Evolutionary conservation across 2,797 vertebrate species (phyloP).

Genomic region (Meda fulgida): DNA sequence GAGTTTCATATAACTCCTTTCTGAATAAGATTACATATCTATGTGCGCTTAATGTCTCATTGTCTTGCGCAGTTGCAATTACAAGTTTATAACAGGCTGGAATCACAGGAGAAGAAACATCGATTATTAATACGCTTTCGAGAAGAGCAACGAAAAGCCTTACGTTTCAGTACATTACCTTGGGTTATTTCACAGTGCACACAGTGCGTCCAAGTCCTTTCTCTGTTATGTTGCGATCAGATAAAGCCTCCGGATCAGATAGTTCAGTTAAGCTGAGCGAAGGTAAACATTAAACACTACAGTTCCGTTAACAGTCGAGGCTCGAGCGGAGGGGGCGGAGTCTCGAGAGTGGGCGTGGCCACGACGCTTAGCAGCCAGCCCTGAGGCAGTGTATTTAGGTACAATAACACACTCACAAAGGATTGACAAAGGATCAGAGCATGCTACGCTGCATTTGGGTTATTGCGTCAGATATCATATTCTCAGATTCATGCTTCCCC

Average conservation of each 20-base stretch:
- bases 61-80: neutral
- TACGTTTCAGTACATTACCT: constrained; percentile 18
- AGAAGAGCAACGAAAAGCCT: neutral
- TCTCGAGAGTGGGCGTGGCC: neutral
- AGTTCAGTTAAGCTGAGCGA: constrained; percentile 17
- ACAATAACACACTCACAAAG: neutral
- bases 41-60: neutral
- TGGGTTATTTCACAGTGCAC: neutral
- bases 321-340: constrained; percentile 23
- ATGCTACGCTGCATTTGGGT: neutral
- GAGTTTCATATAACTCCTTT: neutral
- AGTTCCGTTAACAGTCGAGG: constrained; percentile 48
- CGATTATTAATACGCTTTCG: neutral
- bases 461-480: neutral
- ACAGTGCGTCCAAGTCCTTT: neutral
- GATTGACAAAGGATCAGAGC: neutral
- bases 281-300: constrained; percentile 17
- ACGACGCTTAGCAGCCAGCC: neutral
- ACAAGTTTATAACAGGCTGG: constrained; percentile 6
- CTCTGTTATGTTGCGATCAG: neutral
- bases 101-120: neutral
- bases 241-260: constrained; percentile 2
- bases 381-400: constrained; percentile 6
- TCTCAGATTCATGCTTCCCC: neutral
- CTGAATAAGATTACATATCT: neutral